A percentile compares a stretch with the other conserved stretches of the same genome.
These are phyloP conservation scores for Rhabdornis inornatus DNA, from an alignment of 2,113 vertebrate genomes.

Conservation along the genomic window DNA sequence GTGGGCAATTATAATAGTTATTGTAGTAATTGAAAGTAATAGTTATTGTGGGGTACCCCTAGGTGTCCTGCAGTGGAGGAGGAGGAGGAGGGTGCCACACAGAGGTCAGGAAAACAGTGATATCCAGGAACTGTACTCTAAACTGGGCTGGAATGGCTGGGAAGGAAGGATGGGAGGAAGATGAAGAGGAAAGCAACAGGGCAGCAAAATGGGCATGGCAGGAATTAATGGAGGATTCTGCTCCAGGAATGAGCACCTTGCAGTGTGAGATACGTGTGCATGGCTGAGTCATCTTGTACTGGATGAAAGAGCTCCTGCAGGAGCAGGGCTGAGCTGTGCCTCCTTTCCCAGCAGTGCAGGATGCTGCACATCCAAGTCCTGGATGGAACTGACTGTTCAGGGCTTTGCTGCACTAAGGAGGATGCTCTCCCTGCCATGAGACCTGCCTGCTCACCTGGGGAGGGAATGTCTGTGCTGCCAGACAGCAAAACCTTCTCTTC, in stretches of 20 bases:
- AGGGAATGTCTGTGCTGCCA: neutral
- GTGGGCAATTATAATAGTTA: too few species aligned
- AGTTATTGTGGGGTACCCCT: neutral
- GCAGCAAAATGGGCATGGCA: neutral
- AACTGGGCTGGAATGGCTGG: neutral
- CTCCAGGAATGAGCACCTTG: neutral
- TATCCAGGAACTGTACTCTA: neutral
- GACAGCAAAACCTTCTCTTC: neutral
- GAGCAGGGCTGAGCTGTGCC: neutral
- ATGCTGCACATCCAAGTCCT: neutral
- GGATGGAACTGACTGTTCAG: neutral
- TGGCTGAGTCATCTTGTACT: neutral
- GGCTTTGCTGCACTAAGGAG: neutral
- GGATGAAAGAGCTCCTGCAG: neutral
- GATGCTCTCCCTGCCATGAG: neutral
- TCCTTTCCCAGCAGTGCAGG: neutral
- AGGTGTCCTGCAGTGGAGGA: neutral
- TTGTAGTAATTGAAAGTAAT: too few species aligned
- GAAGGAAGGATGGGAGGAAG: neutral
- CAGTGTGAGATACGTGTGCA: neutral
- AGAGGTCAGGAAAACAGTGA: neutral
- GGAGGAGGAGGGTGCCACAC: neutral
- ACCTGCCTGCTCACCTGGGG: neutral
- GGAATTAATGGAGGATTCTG: neutral
- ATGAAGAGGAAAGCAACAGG: neutral